A percentile compares a stretch with the other conserved stretches of the same genome.
Conservation (phyloP, 2,113 vertebrate genomes). For the Sitta europaea region DNA sequence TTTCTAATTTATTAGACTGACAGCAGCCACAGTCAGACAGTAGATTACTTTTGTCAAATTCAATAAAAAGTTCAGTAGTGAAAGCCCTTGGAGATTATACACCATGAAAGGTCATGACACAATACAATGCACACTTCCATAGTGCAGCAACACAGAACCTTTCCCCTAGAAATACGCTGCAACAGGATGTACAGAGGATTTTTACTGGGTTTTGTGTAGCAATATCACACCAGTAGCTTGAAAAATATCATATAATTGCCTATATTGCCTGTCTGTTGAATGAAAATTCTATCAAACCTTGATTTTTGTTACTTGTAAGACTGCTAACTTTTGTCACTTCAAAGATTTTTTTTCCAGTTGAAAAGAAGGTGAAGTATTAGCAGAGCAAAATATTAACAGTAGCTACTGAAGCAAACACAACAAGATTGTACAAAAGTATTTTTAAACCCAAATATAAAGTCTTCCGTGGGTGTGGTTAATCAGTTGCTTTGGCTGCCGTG, state of each 20-base stretch:
- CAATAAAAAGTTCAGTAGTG: background rate
- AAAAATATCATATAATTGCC: background rate
- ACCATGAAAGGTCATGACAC: background rate
- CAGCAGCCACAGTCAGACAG: background rate
- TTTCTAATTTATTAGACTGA: background rate
- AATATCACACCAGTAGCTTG: background rate
- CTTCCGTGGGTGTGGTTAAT: conserved; percentile 62
- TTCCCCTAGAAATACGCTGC: conserved; percentile 20
- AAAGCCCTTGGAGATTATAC: background rate
- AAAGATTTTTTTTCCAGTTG: background rate
- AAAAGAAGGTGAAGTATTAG: conserved; percentile 45
- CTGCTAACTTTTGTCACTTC: background rate
- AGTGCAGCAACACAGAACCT: background rate
- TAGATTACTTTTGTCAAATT: background rate
- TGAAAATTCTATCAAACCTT: background rate
- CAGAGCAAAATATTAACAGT: conserved; percentile 39
- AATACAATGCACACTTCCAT: background rate
- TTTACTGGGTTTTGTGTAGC: background rate
- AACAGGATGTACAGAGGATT: conserved; percentile 14
- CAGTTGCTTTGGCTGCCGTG: conserved; percentile 59
- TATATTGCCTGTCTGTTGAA: conserved; percentile 15
- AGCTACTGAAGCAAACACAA: conserved; percentile 54
- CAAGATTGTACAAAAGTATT: conserved; percentile 26
- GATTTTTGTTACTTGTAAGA: conserved; percentile 17
- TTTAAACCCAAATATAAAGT: conserved; percentile 63